Conservation (phyloP, 2,797 vertebrate species). For the Podarcis lilfordi region DNA sequence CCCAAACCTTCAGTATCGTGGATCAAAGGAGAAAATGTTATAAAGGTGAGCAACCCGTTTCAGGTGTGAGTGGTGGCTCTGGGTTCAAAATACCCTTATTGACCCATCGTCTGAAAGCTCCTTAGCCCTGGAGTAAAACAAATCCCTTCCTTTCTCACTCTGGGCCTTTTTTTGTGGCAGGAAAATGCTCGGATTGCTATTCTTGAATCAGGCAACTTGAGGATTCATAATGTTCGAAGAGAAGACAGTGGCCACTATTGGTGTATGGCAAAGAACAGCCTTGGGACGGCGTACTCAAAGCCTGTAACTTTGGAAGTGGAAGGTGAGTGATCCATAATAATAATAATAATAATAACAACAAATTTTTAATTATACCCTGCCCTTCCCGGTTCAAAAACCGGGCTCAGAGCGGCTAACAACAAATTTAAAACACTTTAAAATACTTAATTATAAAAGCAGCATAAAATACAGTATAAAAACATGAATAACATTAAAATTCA, state of each 20-base stretch:
- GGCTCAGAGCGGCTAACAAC: too few relatives aligned
- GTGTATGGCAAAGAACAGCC: conserved; percentile 94
- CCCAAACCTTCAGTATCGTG: conserved; percentile 95
- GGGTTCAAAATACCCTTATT: background rate
- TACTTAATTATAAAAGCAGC: too few relatives aligned
- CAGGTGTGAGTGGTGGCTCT: too few relatives aligned
- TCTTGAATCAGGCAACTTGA: conserved; percentile 91
- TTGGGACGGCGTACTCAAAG: conserved; percentile 92
- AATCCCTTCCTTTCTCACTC: background rate
- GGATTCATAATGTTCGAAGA: conserved; percentile 93
- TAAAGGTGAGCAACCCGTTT: conserved; percentile 81
- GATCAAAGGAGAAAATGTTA: conserved; percentile 92
- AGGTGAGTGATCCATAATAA: conserved; percentile 78
- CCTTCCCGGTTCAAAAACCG: too few relatives aligned
- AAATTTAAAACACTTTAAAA: too few relatives aligned
- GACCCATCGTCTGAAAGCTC: background rate
- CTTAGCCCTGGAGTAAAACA: background rate
- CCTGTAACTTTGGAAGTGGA: conserved; percentile 90
- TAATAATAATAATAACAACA: too few relatives aligned
- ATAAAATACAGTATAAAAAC: too few relatives aligned
- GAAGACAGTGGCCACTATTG: conserved; percentile 95
- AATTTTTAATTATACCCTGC: too few relatives aligned
- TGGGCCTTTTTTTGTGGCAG: conserved; percentile 70
- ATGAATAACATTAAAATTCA: too few relatives aligned
- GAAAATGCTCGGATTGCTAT: conserved; percentile 88